Conservation (phyloP, 1,140 invertebrate genomes). For the Bombyx mandarina region DNA sequence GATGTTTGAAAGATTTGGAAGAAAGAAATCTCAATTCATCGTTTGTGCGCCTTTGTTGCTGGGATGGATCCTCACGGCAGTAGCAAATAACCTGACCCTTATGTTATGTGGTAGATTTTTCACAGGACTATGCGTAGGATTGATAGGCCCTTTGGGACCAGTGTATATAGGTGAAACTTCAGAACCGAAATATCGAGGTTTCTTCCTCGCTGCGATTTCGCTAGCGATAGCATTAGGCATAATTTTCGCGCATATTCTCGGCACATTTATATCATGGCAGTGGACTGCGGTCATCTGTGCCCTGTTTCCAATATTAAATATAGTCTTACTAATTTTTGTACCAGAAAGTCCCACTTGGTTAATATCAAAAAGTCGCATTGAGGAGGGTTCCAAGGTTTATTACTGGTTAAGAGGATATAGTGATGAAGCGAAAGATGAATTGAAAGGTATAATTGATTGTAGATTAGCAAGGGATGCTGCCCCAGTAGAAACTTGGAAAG, state of each 20-base stretch:
- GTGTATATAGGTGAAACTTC: conserved; percentile 74
- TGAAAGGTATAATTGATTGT: conserved; percentile 61
- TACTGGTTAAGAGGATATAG: conserved; percentile 68
- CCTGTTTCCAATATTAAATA: conserved; percentile 64
- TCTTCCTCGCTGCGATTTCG: conserved; percentile 71
- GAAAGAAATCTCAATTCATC: conserved; percentile 74
- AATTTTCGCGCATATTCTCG: conserved; percentile 72
- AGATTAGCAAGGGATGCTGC: conserved; percentile 43
- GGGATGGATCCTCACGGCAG: conserved; percentile 78
- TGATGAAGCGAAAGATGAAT: conserved; percentile 61
- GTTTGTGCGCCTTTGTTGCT: conserved; percentile 74
- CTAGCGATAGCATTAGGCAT: conserved; percentile 72
- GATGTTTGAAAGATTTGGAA: conserved; percentile 78
- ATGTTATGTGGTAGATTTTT: conserved; percentile 78
- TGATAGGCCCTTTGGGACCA: conserved; percentile 65
- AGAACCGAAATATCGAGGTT: conserved; percentile 71
- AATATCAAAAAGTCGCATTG: conserved; percentile 66
- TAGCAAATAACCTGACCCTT: conserved; percentile 59
- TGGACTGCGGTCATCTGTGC: conserved; percentile 70
- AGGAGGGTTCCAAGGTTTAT: conserved; percentile 68
- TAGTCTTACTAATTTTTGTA: conserved; percentile 64
- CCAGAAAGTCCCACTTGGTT: conserved; percentile 84
- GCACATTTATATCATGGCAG: conserved; percentile 74
- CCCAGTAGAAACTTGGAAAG: conserved; percentile 37
- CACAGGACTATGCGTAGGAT: conserved; percentile 73